phyloP scores from a whole-genome alignment of 1,140 invertebrate species.

The Planococcus citri region DNA sequence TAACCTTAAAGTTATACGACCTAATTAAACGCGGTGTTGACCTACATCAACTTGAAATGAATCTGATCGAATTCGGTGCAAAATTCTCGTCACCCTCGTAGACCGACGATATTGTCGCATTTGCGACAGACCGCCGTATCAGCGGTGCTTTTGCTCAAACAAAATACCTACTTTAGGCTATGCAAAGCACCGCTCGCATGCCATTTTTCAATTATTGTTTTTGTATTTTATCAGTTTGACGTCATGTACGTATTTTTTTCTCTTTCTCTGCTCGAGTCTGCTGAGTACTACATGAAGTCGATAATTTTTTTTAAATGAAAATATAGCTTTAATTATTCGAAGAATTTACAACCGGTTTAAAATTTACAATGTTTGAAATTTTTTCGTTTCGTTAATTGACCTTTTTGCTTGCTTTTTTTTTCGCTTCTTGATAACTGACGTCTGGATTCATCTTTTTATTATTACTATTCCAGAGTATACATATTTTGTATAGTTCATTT shows the following conservation, averaged over 20 bases:
- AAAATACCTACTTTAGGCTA: too few species aligned
- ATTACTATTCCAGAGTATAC: too few species aligned
- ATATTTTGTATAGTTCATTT: too few species aligned
- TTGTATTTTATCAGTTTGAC: not conserved
- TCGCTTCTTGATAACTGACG: too few species aligned
- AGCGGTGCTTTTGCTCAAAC: not conserved
- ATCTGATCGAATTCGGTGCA: not conserved
- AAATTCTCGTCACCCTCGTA: not conserved
- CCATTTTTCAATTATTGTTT: not conserved
- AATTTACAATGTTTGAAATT: too few species aligned
- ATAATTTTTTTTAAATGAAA: not conserved
- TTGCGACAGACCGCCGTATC: not conserved
- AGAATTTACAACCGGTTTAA: not conserved
- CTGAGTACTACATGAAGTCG: not conserved
- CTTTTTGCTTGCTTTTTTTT: too few species aligned
- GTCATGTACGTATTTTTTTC: not conserved
- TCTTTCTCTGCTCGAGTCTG: too few species aligned
- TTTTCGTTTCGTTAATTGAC: too few species aligned
- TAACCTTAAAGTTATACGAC: slow-evolving; percentile 7
- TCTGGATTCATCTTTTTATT: too few species aligned
- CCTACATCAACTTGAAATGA: not conserved
- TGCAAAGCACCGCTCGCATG: not conserved
- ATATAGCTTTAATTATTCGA: not conserved
- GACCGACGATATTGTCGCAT: not conserved
- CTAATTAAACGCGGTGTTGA: not conserved